These are phyloP conservation scores for Leucophenga varia DNA, from an alignment of 1,140 invertebrate genomes.

Conservation along the genomic window DNA sequence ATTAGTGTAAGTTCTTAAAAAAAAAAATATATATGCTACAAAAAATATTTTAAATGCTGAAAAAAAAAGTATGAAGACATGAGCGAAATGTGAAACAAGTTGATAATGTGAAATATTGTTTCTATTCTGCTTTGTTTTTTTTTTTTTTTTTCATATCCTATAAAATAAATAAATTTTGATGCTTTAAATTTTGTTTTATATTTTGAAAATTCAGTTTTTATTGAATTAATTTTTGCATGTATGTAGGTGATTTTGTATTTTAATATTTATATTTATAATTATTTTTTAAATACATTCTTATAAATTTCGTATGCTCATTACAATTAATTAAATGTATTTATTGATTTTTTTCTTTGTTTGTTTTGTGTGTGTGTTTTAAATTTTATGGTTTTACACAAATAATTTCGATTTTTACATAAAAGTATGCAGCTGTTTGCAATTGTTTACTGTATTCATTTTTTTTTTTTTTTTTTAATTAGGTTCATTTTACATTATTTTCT, in stretches of 20 bases:
- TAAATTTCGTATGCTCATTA: too few relatives aligned
- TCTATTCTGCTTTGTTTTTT: background rate
- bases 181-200: background rate
- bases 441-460: too few relatives aligned
- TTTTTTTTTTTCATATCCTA: constrained; percentile 8
- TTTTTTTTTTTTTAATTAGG: too few relatives aligned
- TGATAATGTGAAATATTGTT: too few relatives aligned
- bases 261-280: constrained; percentile 1
- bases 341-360: background rate
- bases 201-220: constrained; percentile 1
- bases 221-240: constrained; percentile 1
- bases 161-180: too few relatives aligned
- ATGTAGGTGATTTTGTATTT: background rate
- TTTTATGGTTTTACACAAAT: too few relatives aligned
- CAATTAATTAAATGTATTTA: constrained; percentile 1
- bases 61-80: constrained; percentile 7
- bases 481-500: too few relatives aligned
- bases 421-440: too few relatives aligned
- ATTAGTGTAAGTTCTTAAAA: constrained; percentile 44
- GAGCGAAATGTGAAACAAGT: background rate
- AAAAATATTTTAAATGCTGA: background rate
- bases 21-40: constrained; percentile 6
- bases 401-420: constrained; percentile 3
- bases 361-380: too few relatives aligned
- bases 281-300: background rate